Percentiles rank a stretch among this genome's conserved stretches.
phyloP scores from a whole-genome alignment of 1,140 invertebrate genomes.

The Piezodorus guildinii region DNA sequence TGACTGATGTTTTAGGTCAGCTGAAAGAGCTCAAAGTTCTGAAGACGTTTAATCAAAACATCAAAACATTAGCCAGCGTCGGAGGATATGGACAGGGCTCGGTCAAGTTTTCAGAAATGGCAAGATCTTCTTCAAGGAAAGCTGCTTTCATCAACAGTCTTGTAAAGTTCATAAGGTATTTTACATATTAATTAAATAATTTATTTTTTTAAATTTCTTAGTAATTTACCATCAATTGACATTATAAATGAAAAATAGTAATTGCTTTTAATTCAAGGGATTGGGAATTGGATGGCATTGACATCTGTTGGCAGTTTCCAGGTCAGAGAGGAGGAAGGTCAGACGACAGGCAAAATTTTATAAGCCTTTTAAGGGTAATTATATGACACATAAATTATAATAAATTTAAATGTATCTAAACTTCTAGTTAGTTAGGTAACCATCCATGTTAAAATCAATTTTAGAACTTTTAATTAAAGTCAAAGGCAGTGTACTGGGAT shows the following conservation, averaged over 20 bases:
- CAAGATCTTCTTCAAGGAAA: conserved; percentile 42
- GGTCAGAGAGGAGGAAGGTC: conserved; percentile 55
- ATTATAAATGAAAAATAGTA: neutral
- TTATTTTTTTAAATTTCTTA: conserved; percentile 13
- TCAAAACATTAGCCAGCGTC: conserved; percentile 68
- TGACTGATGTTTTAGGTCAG: conserved; percentile 37
- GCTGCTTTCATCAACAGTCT: conserved; percentile 51
- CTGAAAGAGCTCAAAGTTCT: conserved; percentile 48
- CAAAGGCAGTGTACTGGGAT: too few relatives aligned
- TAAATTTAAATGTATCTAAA: too few relatives aligned
- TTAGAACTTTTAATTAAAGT: too few relatives aligned
- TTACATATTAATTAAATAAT: too few relatives aligned
- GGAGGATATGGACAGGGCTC: conserved; percentile 85
- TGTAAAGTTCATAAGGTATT: conserved; percentile 46
- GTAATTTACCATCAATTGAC: neutral
- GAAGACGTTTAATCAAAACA: conserved; percentile 52
- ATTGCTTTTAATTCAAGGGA: too few relatives aligned
- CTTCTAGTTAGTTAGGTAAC: too few relatives aligned
- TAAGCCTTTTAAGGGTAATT: conserved; percentile 55
- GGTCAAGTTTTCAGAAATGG: conserved; percentile 63
- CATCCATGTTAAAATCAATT: too few relatives aligned
- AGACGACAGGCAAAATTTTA: conserved; percentile 65
- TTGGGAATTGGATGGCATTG: conserved; percentile 60
- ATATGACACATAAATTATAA: too few relatives aligned
- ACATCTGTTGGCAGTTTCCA: conserved; percentile 66